phyloP scores from a whole-genome alignment of 1,140 invertebrate species.

The Scaptomyza pallida region DNA sequence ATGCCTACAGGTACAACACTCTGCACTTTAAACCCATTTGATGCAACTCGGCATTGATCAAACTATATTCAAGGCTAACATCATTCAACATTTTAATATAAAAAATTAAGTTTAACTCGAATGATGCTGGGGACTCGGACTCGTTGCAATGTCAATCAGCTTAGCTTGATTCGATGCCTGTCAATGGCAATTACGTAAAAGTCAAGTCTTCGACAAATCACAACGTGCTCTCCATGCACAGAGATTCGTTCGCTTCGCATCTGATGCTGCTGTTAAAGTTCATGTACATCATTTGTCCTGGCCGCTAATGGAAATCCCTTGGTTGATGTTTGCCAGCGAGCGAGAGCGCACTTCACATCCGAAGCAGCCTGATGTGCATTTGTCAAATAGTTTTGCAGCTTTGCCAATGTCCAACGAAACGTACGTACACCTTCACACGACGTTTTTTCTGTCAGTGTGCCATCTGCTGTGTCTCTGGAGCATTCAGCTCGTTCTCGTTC shows the following conservation, averaged over 20 bases:
- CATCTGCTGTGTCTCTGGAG: slow-evolving; percentile 4
- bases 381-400: slow-evolving; percentile 55
- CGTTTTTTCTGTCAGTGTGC: too few relatives aligned
- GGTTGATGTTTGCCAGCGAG: slow-evolving; percentile 15
- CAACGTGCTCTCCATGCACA: slow-evolving; percentile 14
- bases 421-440: slow-evolving; percentile 42
- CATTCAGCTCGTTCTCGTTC: slow-evolving; percentile 47
- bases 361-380: slow-evolving; percentile 44
- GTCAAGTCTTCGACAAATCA: slow-evolving; percentile 64
- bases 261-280: slow-evolving; percentile 44
- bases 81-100: background rate
- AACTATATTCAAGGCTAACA: background rate
- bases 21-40: too few relatives aligned
- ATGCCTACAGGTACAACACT: slow-evolving; percentile 24
- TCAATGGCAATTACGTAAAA: slow-evolving; percentile 70
- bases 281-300: slow-evolving; percentile 76
- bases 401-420: background rate
- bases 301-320: slow-evolving; percentile 58
- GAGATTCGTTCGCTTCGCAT: background rate
- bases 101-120: background rate
- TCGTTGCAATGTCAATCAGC: slow-evolving; percentile 22
- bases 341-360: slow-evolving; percentile 31
- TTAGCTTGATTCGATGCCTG: slow-evolving; percentile 32
- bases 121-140: background rate
- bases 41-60: too few relatives aligned